These are phyloP conservation scores for Daboia siamensis DNA, from an alignment of 2,113 vertebrate species.

Conservation along the genomic window DNA sequence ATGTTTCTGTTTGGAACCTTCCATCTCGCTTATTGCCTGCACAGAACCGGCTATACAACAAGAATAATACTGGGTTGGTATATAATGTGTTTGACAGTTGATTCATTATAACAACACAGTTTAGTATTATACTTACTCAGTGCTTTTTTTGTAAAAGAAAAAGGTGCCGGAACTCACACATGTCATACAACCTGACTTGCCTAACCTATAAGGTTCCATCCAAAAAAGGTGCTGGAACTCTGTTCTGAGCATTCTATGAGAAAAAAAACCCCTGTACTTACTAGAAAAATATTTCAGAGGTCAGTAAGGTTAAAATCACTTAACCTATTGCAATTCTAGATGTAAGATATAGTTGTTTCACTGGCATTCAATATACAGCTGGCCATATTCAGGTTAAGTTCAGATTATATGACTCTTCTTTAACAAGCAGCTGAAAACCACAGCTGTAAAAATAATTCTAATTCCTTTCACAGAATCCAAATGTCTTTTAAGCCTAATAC, in stretches of 20 bases:
- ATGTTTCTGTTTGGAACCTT: too few relatives aligned
- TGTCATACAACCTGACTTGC: too few relatives aligned
- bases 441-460: background rate
- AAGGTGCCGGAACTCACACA: too few relatives aligned
- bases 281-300: background rate
- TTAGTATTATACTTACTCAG: background rate
- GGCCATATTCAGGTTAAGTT: background rate
- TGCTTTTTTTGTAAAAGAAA: too few relatives aligned
- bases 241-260: too few relatives aligned
- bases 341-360: background rate
- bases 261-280: too few relatives aligned
- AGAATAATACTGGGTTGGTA: background rate
- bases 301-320: background rate
- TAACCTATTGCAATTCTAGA: background rate
- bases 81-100: background rate
- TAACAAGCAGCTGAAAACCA: background rate
- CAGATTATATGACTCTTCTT: background rate
- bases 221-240: too few relatives aligned
- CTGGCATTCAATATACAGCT: background rate
- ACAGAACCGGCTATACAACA: too few relatives aligned
- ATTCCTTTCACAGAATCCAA: fast-evolving
- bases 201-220: too few relatives aligned
- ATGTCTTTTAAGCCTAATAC: conserved; percentile 1
- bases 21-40: too few relatives aligned
- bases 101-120: background rate